These are phyloP conservation scores for Cebidichthys violaceus DNA, from an alignment of 2,113 vertebrate species.

Conservation along the genomic window DNA sequence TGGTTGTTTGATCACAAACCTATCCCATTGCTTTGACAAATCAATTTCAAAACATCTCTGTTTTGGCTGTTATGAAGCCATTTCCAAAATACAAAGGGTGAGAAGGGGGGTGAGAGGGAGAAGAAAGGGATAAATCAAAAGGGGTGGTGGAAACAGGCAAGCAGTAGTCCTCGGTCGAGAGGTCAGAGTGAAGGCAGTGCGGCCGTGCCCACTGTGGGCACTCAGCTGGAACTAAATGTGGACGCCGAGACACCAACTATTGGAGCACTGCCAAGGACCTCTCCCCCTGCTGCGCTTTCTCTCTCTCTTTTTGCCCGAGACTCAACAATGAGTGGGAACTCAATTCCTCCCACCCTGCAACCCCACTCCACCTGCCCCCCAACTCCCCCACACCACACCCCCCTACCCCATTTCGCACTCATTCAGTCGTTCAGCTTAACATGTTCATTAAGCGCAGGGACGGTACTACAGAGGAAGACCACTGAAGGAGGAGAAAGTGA, in stretches of 20 bases:
- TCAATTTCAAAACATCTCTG: constrained; percentile 72
- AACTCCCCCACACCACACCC: constrained; percentile 35
- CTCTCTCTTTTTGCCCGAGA: constrained; percentile 48
- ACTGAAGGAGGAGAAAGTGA: constrained; percentile 15
- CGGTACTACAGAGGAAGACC: constrained; percentile 5
- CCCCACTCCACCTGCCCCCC: constrained; percentile 35
- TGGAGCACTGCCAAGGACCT: constrained; percentile 85
- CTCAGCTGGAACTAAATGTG: constrained; percentile 84
- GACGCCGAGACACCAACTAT: constrained; percentile 74
- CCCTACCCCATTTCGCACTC: constrained; percentile 55
- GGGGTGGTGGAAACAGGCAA: constrained; percentile 75
- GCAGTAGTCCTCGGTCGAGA: constrained; percentile 79
- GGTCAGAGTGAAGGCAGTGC: constrained; percentile 74
- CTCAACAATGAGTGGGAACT: constrained; percentile 70
- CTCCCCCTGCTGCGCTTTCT: constrained; percentile 71
- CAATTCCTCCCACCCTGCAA: constrained; percentile 50
- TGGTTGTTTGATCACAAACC: constrained; percentile 46
- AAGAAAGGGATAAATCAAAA: constrained; percentile 77
- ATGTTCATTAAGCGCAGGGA: constrained; percentile 79
- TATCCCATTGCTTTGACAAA: constrained; percentile 68
- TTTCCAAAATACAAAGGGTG: constrained; percentile 67
- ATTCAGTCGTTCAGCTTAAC: constrained; percentile 72
- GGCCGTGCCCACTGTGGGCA: constrained; percentile 79
- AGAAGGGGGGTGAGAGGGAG: constrained; percentile 31
- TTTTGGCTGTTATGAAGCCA: constrained; percentile 75